Conservation (phyloP, 2,797 vertebrate species). For the Sarcoramphus papa region DNA sequence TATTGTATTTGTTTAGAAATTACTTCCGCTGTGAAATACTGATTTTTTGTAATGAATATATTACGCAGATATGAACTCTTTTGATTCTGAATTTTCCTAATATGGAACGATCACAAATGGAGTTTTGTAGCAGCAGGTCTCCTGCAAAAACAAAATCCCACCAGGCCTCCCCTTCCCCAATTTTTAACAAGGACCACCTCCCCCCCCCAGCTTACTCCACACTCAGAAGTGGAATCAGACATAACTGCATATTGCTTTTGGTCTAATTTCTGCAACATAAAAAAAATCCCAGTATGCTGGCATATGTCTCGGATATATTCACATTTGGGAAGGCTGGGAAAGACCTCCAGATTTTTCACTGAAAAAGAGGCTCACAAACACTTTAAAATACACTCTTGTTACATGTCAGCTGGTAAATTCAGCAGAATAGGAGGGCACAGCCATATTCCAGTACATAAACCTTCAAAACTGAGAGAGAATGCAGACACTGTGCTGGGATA, state of each 20-base stretch:
- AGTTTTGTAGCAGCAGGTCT: neutral
- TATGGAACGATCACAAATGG: neutral
- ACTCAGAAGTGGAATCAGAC: neutral
- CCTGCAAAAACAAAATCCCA: neutral
- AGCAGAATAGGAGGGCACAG: neutral
- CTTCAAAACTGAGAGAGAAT: neutral
- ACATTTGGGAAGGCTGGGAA: constrained; percentile 6
- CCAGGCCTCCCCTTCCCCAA: neutral
- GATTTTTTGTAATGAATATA: neutral
- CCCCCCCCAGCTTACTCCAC: neutral
- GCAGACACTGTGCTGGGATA: neutral
- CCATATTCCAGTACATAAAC: neutral
- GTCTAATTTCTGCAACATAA: neutral
- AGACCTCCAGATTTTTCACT: neutral
- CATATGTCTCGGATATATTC: neutral
- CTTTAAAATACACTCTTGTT: neutral
- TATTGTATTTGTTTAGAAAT: neutral
- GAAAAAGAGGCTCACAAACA: neutral
- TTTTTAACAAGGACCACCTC: neutral
- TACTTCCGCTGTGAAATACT: neutral
- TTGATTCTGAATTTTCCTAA: neutral
- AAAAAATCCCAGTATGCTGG: neutral
- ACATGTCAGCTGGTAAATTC: neutral
- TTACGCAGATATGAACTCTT: neutral
- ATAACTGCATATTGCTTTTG: neutral